Base-by-base conservation (phyloP, 64 coral and sea anemone genomes). In the Acropora yongei region DNA sequence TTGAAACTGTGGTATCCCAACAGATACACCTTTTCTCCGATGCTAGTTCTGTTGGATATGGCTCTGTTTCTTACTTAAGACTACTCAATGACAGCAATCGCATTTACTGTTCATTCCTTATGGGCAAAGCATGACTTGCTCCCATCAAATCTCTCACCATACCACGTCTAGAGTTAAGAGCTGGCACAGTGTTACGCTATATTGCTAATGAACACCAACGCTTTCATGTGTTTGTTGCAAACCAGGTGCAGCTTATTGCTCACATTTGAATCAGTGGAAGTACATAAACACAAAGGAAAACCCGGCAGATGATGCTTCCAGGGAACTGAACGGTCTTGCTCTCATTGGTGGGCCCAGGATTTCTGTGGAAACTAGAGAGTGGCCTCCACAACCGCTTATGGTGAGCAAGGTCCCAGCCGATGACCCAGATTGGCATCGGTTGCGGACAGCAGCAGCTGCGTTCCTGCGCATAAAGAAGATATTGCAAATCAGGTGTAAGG, bases 251-350 rank as follows among this genome's bases (percentile, higher is more conserved):
- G 69, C 51, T 88, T 57, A 65, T 88, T 39, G 41, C 13, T 84
- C 80, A 84, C 48, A 75, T 8, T 19, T 16, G 46, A 19, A 46
- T 11, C 88, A 89, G 61, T 89, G 88, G 88, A 57, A 75, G 44
- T 89, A 89, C 57, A 49, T 89, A 17, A 76, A 49, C 30, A 60
- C 76, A 44, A 83, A 53, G 60, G 41, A 43, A 8, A 90, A 90
- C 61, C 77, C 78, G 44, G 88, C 88, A 42, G 78, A 82, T 47
- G 88, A 90, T 68, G 86, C 72, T 77, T 77, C 86, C 18, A 66
- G 86, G 43, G 72, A 48, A 7, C 19, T 88, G 47, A 41, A 78
- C 11, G 76, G 40, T 16, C 51, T 17, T n/a, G 14, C 42, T 80
- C 77, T 80, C 44, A 14, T 90, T 44, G 47, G 39, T 1, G 79